A percentile compares a stretch with the other conserved stretches of the same genome.
Evolutionary conservation across 2,888 invertebrate genomes (phyloP).

Genomic region (Cephus spinipes): DNA sequence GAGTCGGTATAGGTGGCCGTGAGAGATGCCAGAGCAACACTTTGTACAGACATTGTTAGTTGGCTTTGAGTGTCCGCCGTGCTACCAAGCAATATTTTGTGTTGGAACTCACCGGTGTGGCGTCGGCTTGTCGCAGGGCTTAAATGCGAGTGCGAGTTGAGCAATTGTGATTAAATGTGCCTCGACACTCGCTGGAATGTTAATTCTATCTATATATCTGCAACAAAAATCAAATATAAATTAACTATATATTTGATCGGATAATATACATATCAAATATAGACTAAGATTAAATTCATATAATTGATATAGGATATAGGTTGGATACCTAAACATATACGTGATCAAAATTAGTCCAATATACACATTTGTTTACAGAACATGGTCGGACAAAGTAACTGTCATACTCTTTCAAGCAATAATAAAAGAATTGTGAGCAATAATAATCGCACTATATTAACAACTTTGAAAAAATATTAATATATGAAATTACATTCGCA

Average conservation of each 20-base stretch:
- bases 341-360: not conserved
- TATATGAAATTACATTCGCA: no score
- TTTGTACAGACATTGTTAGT: slow-evolving; percentile 67
- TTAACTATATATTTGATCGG: not conserved
- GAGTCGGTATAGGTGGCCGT: slow-evolving; percentile 93
- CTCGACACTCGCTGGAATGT: slow-evolving; percentile 30
- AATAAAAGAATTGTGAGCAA: no score
- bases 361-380: no score
- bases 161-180: slow-evolving; percentile 25
- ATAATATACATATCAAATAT: not conserved
- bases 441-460: no score
- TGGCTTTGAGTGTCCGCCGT: slow-evolving; percentile 63
- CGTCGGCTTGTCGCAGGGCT: slow-evolving; percentile 28
- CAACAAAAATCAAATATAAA: not conserved
- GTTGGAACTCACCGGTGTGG: slow-evolving; percentile 63
- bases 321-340: no score
- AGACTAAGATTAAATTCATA: not conserved
- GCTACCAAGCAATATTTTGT: slow-evolving; percentile 64
- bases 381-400: no score
- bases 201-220: slow-evolving; percentile 17
- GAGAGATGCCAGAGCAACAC: slow-evolving; percentile 81
- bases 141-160: slow-evolving; percentile 25
- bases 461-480: no score
- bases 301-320: not conserved
- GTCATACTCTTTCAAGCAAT: no score